These are phyloP conservation scores for Drosophila nigritarsus DNA, from an alignment of 2,888 invertebrate species.

Conservation along the genomic window DNA sequence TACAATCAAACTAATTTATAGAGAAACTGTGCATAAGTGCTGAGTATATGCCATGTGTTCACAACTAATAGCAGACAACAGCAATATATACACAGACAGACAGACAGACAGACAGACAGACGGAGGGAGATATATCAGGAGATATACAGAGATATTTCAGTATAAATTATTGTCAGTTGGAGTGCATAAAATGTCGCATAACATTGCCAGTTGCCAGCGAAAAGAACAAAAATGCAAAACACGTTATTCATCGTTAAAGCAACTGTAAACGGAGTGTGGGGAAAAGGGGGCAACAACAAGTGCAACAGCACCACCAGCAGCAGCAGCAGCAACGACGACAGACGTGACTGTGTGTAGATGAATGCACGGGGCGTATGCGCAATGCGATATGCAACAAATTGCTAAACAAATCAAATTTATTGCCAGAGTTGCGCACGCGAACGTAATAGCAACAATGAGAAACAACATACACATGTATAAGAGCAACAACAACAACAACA, in stretches of 20 bases:
- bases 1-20: not conserved
- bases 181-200: slow-evolving; percentile 75
- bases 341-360: slow-evolving; percentile 69
- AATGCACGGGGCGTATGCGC: slow-evolving; percentile 79
- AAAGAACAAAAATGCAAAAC: slow-evolving; percentile 41
- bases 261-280: slow-evolving; percentile 37
- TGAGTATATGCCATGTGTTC: slow-evolving; percentile 19
- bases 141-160: slow-evolving; percentile 65
- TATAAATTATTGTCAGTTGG: slow-evolving; percentile 77
- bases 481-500: not conserved
- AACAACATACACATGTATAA: slow-evolving; percentile 2
- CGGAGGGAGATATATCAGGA: slow-evolving; percentile 17
- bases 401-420: slow-evolving; percentile 80
- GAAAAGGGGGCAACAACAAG: slow-evolving; percentile 1
- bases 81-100: not conserved
- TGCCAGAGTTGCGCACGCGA: slow-evolving; percentile 60
- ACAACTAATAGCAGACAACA: slow-evolving; percentile 12
- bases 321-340: slow-evolving; percentile 36
- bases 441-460: slow-evolving; percentile 11
- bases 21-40: not conserved
- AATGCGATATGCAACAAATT: slow-evolving; percentile 81
- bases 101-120: slow-evolving; percentile 1
- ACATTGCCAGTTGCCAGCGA: slow-evolving; percentile 49
- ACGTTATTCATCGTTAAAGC: slow-evolving; percentile 77
- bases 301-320: slow-evolving; percentile 3